Evolutionary conservation across 2,113 vertebrate genomes (phyloP).

Genomic region (Aythya baeri): DNA sequence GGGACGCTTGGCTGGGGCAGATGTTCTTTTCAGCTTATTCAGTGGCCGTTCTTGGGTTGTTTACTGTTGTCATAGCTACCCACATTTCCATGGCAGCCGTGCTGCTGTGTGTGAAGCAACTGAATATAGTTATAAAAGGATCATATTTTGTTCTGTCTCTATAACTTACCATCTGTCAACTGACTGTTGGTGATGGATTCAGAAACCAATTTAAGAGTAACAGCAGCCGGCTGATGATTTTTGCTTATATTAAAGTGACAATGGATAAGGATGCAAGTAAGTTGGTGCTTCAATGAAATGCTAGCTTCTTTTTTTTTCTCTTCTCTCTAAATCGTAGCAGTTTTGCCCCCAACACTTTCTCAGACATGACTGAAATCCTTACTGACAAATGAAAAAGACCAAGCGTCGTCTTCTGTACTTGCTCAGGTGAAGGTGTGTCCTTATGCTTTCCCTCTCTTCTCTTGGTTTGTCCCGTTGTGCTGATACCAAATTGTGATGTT

Average conservation of each 20-base stretch:
- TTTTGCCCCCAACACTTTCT: background rate
- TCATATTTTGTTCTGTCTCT: constrained; percentile 82
- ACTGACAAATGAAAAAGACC: background rate
- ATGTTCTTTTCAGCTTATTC: constrained; percentile 86
- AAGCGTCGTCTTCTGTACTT: background rate
- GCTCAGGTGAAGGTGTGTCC: constrained; percentile 14
- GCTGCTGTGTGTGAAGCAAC: constrained; percentile 78
- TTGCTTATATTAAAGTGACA: constrained; percentile 52
- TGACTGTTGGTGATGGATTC: constrained; percentile 70
- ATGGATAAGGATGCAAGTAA: constrained; percentile 13
- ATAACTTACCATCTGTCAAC: constrained; percentile 84
- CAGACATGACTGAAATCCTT: background rate
- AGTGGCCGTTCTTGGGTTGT: constrained; percentile 81
- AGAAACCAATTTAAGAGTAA: constrained; percentile 71
- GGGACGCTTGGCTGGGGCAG: constrained; percentile 79
- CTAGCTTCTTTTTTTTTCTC: background rate
- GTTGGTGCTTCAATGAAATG: background rate
- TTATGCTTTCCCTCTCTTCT: background rate
- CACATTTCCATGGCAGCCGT: constrained; percentile 83
- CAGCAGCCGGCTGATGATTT: constrained; percentile 48
- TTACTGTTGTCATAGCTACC: constrained; percentile 84
- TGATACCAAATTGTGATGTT: background rate
- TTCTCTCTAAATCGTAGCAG: background rate
- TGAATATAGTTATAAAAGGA: constrained; percentile 84
- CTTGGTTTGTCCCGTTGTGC: background rate